Evolutionary conservation across 2,797 vertebrate species (phyloP).

Genomic region (Myotis pilosus): DNA sequence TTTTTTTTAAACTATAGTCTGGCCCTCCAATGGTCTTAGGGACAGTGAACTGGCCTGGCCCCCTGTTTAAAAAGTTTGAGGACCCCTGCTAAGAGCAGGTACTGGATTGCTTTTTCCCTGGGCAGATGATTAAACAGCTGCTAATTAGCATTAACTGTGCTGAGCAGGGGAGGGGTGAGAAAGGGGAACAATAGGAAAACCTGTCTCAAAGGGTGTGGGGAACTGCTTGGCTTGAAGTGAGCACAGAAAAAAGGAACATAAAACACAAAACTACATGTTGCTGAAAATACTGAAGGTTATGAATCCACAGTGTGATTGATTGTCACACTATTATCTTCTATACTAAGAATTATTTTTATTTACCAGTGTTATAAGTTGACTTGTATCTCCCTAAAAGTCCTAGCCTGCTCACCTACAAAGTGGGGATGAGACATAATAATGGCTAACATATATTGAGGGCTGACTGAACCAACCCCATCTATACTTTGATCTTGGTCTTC

Average conservation of each 20-base stretch:
- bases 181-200: not conserved
- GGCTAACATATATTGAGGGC: not conserved
- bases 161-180: not conserved
- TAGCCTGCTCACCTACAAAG: not conserved
- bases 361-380: not conserved
- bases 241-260: not conserved
- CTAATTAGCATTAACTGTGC: constrained; percentile 41
- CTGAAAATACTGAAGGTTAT: not conserved
- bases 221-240: not conserved
- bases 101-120: not conserved
- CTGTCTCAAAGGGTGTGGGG: not conserved
- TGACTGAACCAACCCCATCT: not conserved
- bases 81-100: not conserved
- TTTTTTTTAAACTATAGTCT: no score
- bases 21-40: no score
- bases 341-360: constrained; percentile 29
- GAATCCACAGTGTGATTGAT: not conserved
- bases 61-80: no score
- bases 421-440: not conserved
- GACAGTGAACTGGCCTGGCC: no score
- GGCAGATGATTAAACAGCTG: constrained; percentile 59
- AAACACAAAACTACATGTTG: not conserved
- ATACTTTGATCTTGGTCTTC: not conserved
- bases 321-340: not conserved
- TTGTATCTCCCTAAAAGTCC: not conserved